Evolutionary conservation across 1,140 invertebrate genomes (phyloP).

Genomic region (Meloidogyne floridensis): DNA sequence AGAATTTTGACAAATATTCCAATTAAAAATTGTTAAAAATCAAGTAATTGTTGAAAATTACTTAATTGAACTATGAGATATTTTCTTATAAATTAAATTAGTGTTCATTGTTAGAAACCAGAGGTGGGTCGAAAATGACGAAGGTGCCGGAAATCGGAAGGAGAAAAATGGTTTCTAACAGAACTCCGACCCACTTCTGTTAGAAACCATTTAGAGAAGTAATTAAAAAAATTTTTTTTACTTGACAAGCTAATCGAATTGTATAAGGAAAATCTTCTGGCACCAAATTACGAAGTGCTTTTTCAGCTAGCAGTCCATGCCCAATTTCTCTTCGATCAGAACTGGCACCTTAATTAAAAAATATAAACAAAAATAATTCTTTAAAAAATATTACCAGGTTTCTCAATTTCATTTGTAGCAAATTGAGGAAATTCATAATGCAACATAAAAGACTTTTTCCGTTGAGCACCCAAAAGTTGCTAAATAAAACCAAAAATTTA

Average conservation of each 20-base stretch:
- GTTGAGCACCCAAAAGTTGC: conserved; percentile 77
- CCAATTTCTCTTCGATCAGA: conserved; percentile 70
- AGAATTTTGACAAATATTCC: conserved; percentile 64
- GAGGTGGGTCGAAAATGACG: too few relatives aligned
- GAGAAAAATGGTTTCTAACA: too few relatives aligned
- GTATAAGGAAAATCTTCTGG: conserved; percentile 80
- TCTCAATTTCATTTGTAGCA: conserved; percentile 86
- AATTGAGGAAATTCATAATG: conserved; percentile 83
- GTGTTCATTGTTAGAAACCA: too few relatives aligned
- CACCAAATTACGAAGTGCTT: conserved; percentile 77
- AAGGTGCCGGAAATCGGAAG: too few relatives aligned
- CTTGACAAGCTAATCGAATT: conserved; percentile 59
- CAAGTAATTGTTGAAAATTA: too few relatives aligned
- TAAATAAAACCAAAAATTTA: neutral
- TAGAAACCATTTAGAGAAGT: too few relatives aligned
- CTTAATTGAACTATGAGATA: too few relatives aligned
- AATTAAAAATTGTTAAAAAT: too few relatives aligned
- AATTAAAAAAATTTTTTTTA: neutral
- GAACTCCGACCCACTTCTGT: too few relatives aligned
- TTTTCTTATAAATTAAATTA: too few relatives aligned
- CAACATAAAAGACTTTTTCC: conserved; percentile 63
- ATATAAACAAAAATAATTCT: neutral
- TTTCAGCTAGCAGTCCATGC: conserved; percentile 93
- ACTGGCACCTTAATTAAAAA: neutral
- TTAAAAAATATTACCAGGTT: neutral